These are phyloP conservation scores for Sarcophaga carnaria DNA, from an alignment of 2,888 invertebrate genomes.

Conservation along the genomic window DNA sequence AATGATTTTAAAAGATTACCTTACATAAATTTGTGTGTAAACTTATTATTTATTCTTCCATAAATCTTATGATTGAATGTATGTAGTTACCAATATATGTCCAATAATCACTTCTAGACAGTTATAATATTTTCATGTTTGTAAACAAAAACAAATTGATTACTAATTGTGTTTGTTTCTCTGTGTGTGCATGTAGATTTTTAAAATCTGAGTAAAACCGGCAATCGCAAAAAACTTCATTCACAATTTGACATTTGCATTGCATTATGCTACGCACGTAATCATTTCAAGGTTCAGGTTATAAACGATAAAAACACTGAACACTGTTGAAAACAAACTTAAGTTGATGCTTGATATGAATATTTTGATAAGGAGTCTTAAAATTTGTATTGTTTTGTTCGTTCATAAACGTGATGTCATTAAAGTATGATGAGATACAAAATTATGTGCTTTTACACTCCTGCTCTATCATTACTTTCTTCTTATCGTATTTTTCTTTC, in stretches of 20 bases:
- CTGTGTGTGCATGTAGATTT: too few species aligned
- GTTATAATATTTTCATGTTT: too few species aligned
- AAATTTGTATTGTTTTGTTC: conserved; percentile 32
- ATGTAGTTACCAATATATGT: too few species aligned
- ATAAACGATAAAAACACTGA: not conserved
- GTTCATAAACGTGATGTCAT: conserved; percentile 5
- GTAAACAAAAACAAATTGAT: too few species aligned
- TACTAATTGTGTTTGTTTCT: too few species aligned
- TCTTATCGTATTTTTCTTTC: not conserved
- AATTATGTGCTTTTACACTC: not conserved
- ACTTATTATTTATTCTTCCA: too few species aligned
- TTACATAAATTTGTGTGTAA: too few species aligned
- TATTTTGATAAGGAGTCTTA: conserved; percentile 50
- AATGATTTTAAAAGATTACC: too few species aligned
- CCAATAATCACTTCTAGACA: too few species aligned
- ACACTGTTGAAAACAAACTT: conserved; percentile 14
- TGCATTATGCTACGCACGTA: not conserved
- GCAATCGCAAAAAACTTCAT: not conserved
- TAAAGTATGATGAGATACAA: not conserved
- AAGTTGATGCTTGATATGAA: conserved; percentile 50
- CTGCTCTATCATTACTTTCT: not conserved
- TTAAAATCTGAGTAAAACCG: too few species aligned
- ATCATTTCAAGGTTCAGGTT: not conserved
- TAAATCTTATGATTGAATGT: too few species aligned
- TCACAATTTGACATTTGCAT: not conserved